A percentile compares a stretch with the other conserved stretches of the same genome.
These are phyloP conservation scores for Rhagoletis zephyria DNA, from an alignment of 1,140 invertebrate genomes.

Conservation along the genomic window DNA sequence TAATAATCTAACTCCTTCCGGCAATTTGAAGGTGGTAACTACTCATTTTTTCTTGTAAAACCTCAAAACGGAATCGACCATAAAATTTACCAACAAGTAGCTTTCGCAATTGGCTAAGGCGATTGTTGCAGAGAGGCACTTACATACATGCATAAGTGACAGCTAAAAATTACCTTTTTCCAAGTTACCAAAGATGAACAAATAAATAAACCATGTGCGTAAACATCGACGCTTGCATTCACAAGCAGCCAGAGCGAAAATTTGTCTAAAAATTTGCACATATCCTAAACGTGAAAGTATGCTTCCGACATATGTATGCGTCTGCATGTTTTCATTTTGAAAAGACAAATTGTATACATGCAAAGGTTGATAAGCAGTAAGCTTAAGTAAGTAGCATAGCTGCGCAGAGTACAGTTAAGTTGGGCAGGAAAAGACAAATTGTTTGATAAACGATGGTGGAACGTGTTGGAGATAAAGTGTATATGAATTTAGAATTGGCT, in stretches of 20 bases:
- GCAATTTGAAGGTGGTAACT: too few species aligned
- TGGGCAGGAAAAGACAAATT: neutral
- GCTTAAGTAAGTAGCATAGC: neutral
- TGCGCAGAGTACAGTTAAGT: neutral
- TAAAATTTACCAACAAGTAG: too few species aligned
- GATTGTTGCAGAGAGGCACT: neutral
- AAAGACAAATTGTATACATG: conserved; percentile 11
- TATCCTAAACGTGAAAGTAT: neutral
- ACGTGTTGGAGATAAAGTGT: too few species aligned
- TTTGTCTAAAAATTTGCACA: neutral
- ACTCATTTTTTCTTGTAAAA: too few species aligned
- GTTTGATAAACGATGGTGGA: neutral
- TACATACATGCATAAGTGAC: neutral
- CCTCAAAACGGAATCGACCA: too few species aligned
- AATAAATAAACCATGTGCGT: neutral
- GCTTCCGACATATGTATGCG: neutral
- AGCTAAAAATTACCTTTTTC: conserved; percentile 3
- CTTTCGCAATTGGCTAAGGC: neutral
- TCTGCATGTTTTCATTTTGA: neutral
- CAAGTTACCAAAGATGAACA: neutral
- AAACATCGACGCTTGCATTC: neutral
- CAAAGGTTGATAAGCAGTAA: neutral
- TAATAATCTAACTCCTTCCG: too few species aligned
- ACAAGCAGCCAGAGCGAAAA: too few species aligned
- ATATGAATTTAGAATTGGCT: too few species aligned